phyloP scores from a whole-genome alignment of 2,888 invertebrate genomes.

The Drosophila trichaetosa region DNA sequence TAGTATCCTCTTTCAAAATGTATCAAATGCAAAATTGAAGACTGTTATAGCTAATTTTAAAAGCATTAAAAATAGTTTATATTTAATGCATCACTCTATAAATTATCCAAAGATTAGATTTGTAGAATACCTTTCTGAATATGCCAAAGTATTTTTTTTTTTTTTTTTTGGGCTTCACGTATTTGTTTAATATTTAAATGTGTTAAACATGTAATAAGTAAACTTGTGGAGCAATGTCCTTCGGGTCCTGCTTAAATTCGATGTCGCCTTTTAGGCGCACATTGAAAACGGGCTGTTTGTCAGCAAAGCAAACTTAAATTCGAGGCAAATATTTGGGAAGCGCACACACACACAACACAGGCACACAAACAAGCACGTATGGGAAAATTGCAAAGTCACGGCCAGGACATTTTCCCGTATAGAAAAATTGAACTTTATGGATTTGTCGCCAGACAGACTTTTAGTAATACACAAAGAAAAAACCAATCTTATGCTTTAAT shows the following conservation, averaged over 20 bases:
- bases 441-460: neutral
- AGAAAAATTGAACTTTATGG: neutral
- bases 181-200: constrained; percentile 1
- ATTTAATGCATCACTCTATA: neutral
- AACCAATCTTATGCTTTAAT: neutral
- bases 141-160: fast-evolving
- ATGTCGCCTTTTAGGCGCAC: constrained; percentile 38
- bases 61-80: neutral
- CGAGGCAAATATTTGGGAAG: constrained; percentile 66
- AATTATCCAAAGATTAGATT: neutral
- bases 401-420: constrained; percentile 21
- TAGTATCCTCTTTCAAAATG: neutral
- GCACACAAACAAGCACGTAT: neutral
- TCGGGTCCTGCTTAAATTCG: neutral
- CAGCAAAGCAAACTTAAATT: constrained; percentile 54
- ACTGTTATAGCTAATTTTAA: neutral
- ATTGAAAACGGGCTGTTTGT: constrained; percentile 30
- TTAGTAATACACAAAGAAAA: neutral
- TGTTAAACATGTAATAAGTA: neutral
- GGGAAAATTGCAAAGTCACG: constrained; percentile 54
- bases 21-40: neutral
- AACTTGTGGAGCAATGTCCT: neutral
- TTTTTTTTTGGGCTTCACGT: neutral
- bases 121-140: neutral
- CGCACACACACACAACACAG: constrained; percentile 6